These are phyloP conservation scores for Siniperca chuatsi DNA, from an alignment of 2,113 vertebrate species.

Conservation along the genomic window DNA sequence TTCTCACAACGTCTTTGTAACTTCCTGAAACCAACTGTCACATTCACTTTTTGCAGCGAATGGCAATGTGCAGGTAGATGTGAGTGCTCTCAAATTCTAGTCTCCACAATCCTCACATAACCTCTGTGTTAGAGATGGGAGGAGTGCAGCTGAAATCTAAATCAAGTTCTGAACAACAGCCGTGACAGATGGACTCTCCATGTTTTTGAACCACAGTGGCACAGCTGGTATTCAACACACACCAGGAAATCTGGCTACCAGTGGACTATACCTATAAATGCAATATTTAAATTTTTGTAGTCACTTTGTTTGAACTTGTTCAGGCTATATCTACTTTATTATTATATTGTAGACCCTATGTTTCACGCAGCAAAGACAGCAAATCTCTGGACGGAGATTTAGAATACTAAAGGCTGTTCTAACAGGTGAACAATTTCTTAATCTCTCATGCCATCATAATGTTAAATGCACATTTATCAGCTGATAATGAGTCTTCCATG, in stretches of 20 bases:
- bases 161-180: conserved; percentile 20
- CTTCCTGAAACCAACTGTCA: conserved; percentile 17
- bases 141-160: conserved; percentile 10
- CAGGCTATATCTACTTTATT: background rate
- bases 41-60: conserved; percentile 8
- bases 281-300: background rate
- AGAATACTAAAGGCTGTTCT: background rate
- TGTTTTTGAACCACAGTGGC: conserved; percentile 3
- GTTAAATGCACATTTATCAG: background rate
- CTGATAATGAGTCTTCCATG: background rate
- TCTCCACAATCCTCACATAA: conserved; percentile 27
- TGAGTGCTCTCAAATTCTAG: conserved; percentile 12
- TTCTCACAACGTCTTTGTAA: background rate
- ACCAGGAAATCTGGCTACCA: background rate
- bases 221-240: conserved; percentile 1
- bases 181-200: background rate
- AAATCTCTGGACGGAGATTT: background rate
- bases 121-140: conserved; percentile 20
- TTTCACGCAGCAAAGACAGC: conserved; percentile 1
- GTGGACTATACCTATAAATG: background rate
- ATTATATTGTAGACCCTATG: background rate
- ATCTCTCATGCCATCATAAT: background rate
- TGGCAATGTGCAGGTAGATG: conserved; percentile 8
- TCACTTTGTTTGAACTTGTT: conserved; percentile 1
- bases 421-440: background rate